Evolutionary conservation across 2,888 invertebrate genomes (phyloP), one percentile per base, ranked within the genome.

Genomic region (Dolichopus griseipennis): DNA sequence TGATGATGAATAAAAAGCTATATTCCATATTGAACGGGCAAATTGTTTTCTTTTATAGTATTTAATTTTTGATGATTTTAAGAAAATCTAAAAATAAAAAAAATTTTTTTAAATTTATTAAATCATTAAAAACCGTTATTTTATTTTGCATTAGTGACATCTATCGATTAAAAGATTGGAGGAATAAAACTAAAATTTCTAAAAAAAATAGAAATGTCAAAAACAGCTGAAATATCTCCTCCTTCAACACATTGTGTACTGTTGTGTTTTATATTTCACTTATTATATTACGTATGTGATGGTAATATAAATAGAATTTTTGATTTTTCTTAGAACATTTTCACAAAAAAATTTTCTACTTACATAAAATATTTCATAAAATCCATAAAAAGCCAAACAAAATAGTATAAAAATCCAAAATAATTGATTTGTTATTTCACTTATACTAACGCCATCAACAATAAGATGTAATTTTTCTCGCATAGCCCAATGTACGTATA

Each of bases 11-110:
- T 77, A 79, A 69, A 81, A 81, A 21, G 81, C 78, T 63, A 80
- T 78, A 69, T 79, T 80, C 81, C 82, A 81, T 62, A 81, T 74
- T 20, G 79, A 74, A 1, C 80, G 76, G 0, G 77, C 76, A 62
- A 80, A 78, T 69, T 80, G 81, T 70, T 77, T 78, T 10, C 79
- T 78, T 71, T 80, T 80, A 69, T 80, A 80, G 70, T 75, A 79
- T 70, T 79, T 77, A 6, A 81, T 75, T 68, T 76, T 78, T 43
- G 81, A 78, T 34, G 78, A 74, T 71, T 76, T 80, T n/a, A 80
- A 72, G 70, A 81, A 81, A 66, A 79, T 72, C 81, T 81, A 71
- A 12, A 75, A 74, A 61, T 62, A 37, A 61, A 65, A 37, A 69
- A 65, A 27, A 61, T 21, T 61, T 9, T 64, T 33, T 22, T 64